phyloP scores from a whole-genome alignment of 2,797 vertebrate species.

The Pteropus rufus region DNA sequence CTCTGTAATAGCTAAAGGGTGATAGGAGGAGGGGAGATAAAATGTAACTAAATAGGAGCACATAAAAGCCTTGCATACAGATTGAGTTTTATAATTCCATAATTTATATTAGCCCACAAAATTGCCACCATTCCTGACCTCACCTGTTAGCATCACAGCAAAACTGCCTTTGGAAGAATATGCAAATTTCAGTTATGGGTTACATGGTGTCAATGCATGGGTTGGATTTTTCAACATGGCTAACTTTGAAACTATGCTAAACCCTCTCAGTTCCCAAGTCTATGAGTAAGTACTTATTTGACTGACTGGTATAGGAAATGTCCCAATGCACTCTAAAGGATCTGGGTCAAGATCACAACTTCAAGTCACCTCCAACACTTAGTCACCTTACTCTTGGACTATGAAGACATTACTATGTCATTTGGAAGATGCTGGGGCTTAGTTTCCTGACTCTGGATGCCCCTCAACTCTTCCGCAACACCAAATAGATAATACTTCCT shows the following conservation, averaged over 20 bases:
- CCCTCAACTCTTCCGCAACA: not conserved
- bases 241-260: not conserved
- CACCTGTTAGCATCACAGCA: not conserved
- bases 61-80: constrained; percentile 10
- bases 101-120: constrained; percentile 26
- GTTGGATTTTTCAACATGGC: not conserved
- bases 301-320: not conserved
- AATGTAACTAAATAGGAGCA: not conserved
- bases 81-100: not conserved
- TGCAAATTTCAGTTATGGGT: not conserved
- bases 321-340: not conserved
- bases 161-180: not conserved
- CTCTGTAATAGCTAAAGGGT: not conserved
- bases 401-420: not conserved
- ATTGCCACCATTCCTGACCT: not conserved
- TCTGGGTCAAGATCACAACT: not conserved
- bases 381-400: not conserved
- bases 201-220: accelerated
- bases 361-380: not conserved
- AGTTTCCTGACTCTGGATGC: not conserved
- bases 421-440: not conserved
- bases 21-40: not conserved
- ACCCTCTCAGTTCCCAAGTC: not conserved
- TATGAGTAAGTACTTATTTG: not conserved
- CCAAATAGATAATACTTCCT: not conserved